phyloP scores from a whole-genome alignment of 2,797 vertebrate genomes.

The Lerista edwardsae region DNA sequence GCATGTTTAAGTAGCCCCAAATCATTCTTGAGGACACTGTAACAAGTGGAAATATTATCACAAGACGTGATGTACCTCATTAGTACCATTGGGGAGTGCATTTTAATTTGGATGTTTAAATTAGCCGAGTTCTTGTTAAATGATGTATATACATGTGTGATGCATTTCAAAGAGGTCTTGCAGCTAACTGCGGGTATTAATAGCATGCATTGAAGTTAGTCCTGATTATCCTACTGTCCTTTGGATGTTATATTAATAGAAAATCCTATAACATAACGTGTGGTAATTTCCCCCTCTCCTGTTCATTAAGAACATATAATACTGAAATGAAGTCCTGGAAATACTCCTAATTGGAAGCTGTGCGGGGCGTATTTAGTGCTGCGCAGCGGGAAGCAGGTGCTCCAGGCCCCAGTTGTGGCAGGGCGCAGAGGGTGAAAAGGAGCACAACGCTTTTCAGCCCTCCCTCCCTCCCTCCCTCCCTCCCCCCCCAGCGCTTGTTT shows the following conservation, averaged over 20 bases:
- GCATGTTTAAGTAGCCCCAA: rapidly evolving
- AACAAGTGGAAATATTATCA: rapidly evolving
- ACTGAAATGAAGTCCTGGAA: rapidly evolving
- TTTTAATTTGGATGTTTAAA: rapidly evolving
- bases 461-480: no score
- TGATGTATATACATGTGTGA: rapidly evolving
- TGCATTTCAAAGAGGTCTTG: rapidly evolving
- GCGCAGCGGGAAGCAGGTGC: no score
- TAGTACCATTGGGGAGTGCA: rapidly evolving
- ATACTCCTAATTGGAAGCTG: neutral
- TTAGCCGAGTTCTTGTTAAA: rapidly evolving
- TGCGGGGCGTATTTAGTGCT: no score
- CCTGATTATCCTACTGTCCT: neutral
- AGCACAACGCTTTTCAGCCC: no score
- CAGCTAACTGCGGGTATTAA: neutral
- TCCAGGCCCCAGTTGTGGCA: no score
- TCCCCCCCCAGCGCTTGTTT: no score
- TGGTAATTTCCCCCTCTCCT: neutral
- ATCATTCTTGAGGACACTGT: neutral
- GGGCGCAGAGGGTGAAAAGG: no score
- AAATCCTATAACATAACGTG: neutral
- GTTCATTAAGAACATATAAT: rapidly evolving
- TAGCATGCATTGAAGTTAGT: rapidly evolving
- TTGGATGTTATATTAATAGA: neutral
- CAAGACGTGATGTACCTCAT: neutral